Conservation (phyloP, 2,888 invertebrate genomes). For the Eupelmus urozonus region DNA sequence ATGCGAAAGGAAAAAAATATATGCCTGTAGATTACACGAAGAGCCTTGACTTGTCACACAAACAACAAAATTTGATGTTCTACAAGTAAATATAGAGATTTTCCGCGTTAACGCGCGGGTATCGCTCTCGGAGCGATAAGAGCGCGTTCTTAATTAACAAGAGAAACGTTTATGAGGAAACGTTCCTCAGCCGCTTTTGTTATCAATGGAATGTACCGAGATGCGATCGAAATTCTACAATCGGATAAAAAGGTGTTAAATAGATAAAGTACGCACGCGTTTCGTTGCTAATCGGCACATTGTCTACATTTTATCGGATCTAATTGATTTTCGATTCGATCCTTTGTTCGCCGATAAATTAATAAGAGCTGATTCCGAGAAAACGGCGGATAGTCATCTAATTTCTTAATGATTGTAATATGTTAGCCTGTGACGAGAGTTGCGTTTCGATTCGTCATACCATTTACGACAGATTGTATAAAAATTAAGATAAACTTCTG, state of each 20-base stretch:
- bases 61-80: not conserved
- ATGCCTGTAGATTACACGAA: not conserved
- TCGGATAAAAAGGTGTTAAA: constrained; percentile 14
- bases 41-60: not conserved
- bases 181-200: not conserved
- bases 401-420: too few relatives aligned
- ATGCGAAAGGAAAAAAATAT: too few relatives aligned
- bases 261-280: not conserved
- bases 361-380: not conserved
- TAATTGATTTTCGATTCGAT: constrained; percentile 17
- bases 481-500: too few relatives aligned
- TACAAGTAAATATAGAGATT: not conserved
- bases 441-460: too few relatives aligned
- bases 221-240: not conserved
- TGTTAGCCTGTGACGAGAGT: too few relatives aligned
- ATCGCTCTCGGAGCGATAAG: too few relatives aligned
- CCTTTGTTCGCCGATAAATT: not conserved
- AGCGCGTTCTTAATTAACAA: too few relatives aligned
- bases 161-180: not conserved
- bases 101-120: not conserved
- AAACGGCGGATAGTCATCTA: not conserved
- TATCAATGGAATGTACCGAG: not conserved
- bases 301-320: constrained; percentile 22
- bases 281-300: constrained; percentile 1
- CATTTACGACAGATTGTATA: too few relatives aligned